Conservation (phyloP, 2,113 vertebrate genomes). For the Bettongia penicillata region DNA sequence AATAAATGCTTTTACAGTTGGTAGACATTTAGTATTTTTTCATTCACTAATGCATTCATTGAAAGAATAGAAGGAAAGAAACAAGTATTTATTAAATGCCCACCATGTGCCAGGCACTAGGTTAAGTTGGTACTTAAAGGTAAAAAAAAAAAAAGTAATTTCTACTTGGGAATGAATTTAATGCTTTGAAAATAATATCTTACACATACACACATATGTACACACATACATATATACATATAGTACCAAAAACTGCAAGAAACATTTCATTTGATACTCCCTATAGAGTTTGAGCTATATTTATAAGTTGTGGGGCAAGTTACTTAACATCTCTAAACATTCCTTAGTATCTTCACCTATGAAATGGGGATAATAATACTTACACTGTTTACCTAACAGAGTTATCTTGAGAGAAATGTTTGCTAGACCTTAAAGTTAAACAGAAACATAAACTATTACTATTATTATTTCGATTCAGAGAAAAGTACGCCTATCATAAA, state of each 20-base stretch:
- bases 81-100: not conserved
- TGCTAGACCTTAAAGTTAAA: not conserved
- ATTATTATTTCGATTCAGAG: not conserved
- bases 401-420: not conserved
- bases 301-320: not conserved
- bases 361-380: not conserved
- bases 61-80: not conserved
- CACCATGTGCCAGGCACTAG: not conserved
- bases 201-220: not conserved
- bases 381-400: not conserved
- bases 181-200: not conserved
- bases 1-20: not conserved
- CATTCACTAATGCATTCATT: not conserved
- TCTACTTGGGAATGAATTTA: not conserved
- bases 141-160: not conserved
- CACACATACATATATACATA: too few species aligned
- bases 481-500: conserved; percentile 27
- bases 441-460: not conserved
- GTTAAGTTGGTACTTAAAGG: not conserved
- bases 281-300: not conserved
- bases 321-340: not conserved
- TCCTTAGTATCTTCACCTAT: not conserved
- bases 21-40: too few species aligned
- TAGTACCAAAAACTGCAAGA: not conserved
- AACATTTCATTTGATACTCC: not conserved